Evolutionary conservation across 2,113 vertebrate species (phyloP).

Genomic region (Dicaeum eximium): DNA sequence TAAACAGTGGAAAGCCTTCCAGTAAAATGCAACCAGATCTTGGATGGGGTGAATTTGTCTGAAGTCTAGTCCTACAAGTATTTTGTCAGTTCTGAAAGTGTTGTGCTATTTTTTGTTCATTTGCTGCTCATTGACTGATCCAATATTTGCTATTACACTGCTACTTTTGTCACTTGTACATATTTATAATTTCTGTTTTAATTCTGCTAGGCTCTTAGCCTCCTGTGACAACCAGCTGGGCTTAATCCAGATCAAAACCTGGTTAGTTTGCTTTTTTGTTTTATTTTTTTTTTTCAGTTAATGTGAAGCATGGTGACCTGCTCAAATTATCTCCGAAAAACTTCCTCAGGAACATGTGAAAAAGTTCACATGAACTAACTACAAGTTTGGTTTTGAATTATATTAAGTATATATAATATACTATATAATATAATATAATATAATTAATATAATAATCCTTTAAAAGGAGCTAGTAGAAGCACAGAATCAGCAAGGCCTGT

Average conservation of each 20-base stretch:
- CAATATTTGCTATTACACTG: not conserved
- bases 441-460: no score
- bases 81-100: not conserved
- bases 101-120: not conserved
- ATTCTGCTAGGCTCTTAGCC: not conserved
- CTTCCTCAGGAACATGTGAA: not conserved
- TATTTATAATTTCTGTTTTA: not conserved
- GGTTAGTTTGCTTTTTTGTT: not conserved
- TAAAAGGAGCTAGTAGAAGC: no score
- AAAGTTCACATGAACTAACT: not conserved
- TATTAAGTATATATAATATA: no score
- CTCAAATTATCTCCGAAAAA: not conserved
- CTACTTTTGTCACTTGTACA: not conserved
- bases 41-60: not conserved
- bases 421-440: no score
- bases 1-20: not conserved
- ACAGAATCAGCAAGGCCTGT: no score
- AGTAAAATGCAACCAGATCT: not conserved
- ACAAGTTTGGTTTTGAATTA: not conserved
- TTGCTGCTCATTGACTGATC: not conserved
- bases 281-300: not conserved
- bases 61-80: not conserved
- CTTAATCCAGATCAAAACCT: not conserved
- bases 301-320: rapidly evolving
- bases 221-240: not conserved